phyloP scores from a whole-genome alignment of 2,888 invertebrate species.

The Palloptera scutellata region DNA sequence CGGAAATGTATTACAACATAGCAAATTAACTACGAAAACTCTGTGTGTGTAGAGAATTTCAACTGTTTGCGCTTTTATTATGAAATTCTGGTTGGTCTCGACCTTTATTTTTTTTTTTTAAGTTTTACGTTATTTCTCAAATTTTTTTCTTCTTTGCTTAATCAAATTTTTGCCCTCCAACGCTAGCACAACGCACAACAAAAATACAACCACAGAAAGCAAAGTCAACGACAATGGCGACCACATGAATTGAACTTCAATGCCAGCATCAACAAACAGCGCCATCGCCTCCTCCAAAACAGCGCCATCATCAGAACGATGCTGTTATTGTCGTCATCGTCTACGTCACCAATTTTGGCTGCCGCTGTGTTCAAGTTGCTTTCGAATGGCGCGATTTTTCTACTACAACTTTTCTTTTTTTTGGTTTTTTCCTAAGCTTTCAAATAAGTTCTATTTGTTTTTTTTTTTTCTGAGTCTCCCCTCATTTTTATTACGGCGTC shows the following conservation, averaged over 20 bases:
- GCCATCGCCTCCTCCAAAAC: too few relatives aligned
- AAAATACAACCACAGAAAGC: not conserved
- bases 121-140: not conserved
- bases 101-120: not conserved
- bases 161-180: slow-evolving; percentile 29
- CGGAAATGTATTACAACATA: not conserved
- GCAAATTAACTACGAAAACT: not conserved
- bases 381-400: too few relatives aligned
- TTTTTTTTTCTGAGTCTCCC: not conserved
- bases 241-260: slow-evolving; percentile 27
- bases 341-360: too few relatives aligned
- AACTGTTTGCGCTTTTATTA: slow-evolving; percentile 1
- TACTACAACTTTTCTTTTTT: slow-evolving; percentile 11
- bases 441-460: not conserved
- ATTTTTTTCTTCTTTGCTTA: slow-evolving; percentile 22
- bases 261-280: slow-evolving; percentile 21
- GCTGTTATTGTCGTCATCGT: too few relatives aligned
- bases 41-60: not conserved
- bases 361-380: too few relatives aligned
- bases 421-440: slow-evolving; percentile 17
- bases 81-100: not conserved
- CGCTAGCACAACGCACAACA: not conserved
- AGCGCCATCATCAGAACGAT: not conserved
- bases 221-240: not conserved
- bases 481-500: not conserved